Percentiles rank a stretch among this genome's conserved stretches.
Conservation (phyloP, 2,888 invertebrate genomes). For the Himalopsyche japonica region DNA sequence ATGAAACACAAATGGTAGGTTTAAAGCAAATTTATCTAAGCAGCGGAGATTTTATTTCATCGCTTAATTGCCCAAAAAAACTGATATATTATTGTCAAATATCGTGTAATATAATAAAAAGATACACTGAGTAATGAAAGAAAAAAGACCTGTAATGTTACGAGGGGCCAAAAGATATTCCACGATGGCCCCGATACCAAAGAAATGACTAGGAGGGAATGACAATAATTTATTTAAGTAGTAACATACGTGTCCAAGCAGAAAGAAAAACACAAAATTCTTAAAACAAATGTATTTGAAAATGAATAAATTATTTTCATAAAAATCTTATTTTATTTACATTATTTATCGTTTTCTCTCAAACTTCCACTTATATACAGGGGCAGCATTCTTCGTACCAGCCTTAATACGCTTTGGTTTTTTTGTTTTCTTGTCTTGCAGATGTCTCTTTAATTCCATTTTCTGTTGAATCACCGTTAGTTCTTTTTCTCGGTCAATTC, state of each 20-base stretch:
- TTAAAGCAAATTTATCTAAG: too few species aligned
- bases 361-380: conserved; percentile 80
- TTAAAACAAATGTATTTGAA: neutral
- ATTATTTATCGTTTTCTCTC: conserved; percentile 72
- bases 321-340: conserved; percentile 14
- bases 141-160: neutral
- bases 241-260: neutral
- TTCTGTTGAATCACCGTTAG: conserved; percentile 77
- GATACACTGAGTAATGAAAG: neutral
- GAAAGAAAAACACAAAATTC: neutral
- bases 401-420: conserved; percentile 68
- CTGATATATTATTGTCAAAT: neutral
- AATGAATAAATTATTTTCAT: conserved; percentile 25
- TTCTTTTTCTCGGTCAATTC: conserved; percentile 77
- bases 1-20: too few species aligned
- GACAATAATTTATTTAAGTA: neutral
- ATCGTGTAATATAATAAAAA: neutral
- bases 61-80: too few species aligned
- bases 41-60: too few species aligned
- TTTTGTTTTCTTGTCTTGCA: conserved; percentile 66
- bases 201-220: neutral
- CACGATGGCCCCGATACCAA: neutral
- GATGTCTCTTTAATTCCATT: conserved; percentile 70
- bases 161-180: neutral
- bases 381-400: conserved; percentile 69